phyloP scores from a whole-genome alignment of 2,797 vertebrate genomes.

The Phrynocephalus forsythii region DNA sequence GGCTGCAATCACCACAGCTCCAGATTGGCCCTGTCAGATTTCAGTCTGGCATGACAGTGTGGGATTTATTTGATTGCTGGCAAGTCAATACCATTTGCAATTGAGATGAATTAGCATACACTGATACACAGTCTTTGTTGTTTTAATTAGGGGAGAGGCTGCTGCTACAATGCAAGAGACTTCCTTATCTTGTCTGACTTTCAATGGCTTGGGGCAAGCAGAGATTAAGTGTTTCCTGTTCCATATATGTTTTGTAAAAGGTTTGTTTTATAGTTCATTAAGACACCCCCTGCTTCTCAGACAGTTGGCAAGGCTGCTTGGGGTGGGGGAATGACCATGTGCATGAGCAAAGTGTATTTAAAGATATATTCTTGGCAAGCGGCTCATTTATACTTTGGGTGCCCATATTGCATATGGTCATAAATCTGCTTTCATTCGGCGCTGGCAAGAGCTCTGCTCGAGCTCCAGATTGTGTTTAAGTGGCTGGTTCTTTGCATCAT shows the following conservation, averaged over 20 bases:
- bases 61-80: not conserved
- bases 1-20: too few species aligned
- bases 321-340: not conserved
- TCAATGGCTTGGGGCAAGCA: not conserved
- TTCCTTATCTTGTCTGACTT: not conserved
- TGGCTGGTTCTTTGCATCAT: slow-evolving; percentile 25
- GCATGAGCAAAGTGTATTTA: slow-evolving; percentile 11
- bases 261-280: not conserved
- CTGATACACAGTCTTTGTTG: not conserved
- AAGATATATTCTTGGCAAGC: slow-evolving; percentile 5
- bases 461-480: slow-evolving; percentile 30
- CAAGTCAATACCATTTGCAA: not conserved
- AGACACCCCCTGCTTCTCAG: not conserved
- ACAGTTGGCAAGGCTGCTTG: not conserved
- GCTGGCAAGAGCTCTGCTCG: slow-evolving; percentile 36
- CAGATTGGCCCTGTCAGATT: not conserved
- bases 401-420: not conserved
- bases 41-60: not conserved
- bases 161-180: not conserved
- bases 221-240: not conserved
- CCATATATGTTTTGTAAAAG: not conserved
- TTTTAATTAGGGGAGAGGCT: not conserved
- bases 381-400: not conserved
- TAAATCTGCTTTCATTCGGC: slow-evolving; percentile 39
- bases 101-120: not conserved